Conservation (phyloP, 2,797 vertebrate genomes). For the Poeciliopsis gracilis region DNA sequence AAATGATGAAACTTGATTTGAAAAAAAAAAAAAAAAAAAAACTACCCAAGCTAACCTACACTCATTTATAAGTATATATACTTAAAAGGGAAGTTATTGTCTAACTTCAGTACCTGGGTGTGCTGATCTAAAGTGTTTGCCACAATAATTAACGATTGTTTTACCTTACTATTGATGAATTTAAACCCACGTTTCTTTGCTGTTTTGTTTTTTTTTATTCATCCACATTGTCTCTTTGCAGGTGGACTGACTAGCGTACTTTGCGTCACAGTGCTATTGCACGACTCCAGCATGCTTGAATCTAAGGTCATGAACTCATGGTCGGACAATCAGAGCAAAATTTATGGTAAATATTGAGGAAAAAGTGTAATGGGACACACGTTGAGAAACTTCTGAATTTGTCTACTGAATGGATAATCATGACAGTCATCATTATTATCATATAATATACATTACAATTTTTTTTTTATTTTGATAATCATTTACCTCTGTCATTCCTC, state of each 20-base stretch:
- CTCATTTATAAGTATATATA: no score
- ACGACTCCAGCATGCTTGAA: background rate
- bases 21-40: background rate
- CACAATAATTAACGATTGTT: background rate
- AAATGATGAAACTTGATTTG: background rate
- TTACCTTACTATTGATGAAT: background rate
- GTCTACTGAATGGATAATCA: background rate
- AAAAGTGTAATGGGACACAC: background rate
- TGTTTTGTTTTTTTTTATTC: background rate
- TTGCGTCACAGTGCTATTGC: background rate
- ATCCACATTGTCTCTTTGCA: background rate
- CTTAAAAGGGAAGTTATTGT: no score
- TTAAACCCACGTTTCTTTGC: background rate
- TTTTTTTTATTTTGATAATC: background rate
- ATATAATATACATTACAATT: no score
- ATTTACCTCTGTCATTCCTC: background rate
- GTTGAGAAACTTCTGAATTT: background rate
- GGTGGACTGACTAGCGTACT: background rate
- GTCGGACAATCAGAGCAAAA: background rate
- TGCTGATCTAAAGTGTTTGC: background rate
- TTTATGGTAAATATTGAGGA: background rate
- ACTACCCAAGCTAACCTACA: background rate
- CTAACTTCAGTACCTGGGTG: no score
- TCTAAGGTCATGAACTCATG: background rate
- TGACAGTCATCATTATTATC: background rate